These are phyloP conservation scores for Perca schrenkii DNA, from an alignment of 2,113 vertebrate species.

Conservation along the genomic window DNA sequence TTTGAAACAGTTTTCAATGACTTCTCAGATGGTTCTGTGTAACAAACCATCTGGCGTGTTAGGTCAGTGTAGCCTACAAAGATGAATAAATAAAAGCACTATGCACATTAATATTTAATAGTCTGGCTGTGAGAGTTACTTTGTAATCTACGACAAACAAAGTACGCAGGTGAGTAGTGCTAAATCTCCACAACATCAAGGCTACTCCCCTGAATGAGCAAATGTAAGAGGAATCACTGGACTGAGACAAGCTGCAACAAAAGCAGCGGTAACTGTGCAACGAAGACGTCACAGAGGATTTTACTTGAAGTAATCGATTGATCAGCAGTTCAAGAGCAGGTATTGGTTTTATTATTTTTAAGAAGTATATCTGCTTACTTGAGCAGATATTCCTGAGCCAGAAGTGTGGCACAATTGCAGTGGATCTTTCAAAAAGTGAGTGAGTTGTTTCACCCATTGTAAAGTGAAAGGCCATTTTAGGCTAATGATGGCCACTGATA, in stretches of 20 bases:
- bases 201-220: background rate
- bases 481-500: constrained; percentile 30
- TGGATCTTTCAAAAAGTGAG: constrained; percentile 13
- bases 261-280: background rate
- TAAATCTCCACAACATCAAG: background rate
- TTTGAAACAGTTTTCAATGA: no score
- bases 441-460: background rate
- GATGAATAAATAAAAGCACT: no score
- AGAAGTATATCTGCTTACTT: background rate
- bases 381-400: background rate
- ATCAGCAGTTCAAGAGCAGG: background rate
- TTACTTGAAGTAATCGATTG: background rate
- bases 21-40: no score
- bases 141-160: background rate
- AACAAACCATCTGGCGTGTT: no score
- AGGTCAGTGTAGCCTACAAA: no score
- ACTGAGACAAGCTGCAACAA: background rate
- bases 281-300: background rate
- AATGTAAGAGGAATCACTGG: background rate
- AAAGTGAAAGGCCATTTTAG: constrained; percentile 26
- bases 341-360: no score
- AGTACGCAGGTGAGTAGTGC: background rate
- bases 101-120: no score
- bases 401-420: background rate
- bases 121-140: no score